A percentile compares a stretch with the other conserved stretches of the same genome.
phyloP scores from a whole-genome alignment of 2,113 vertebrate species.

The Centrocercus urophasianus region DNA sequence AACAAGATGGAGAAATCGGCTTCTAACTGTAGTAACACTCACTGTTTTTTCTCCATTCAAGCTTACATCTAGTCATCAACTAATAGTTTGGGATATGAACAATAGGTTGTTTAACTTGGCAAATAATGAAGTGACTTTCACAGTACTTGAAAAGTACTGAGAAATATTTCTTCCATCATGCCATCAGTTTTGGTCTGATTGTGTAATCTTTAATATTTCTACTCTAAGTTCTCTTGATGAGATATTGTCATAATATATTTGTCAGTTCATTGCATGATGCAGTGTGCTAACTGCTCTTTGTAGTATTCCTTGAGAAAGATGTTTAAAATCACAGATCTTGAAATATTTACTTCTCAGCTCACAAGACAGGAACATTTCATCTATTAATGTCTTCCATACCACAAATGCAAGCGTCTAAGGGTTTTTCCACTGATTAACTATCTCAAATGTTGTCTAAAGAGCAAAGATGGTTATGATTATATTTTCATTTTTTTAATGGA shows the following conservation, averaged over 20 bases:
- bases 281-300: neutral
- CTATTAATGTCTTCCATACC: neutral
- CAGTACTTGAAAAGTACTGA: slow-evolving; percentile 12
- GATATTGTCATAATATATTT: neutral
- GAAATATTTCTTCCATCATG: neutral
- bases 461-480: neutral
- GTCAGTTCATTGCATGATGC: neutral
- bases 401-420: neutral
- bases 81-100: slow-evolving; percentile 11
- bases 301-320: neutral
- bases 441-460: neutral
- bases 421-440: neutral
- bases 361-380: neutral
- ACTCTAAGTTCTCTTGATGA: neutral
- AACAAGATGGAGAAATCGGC: neutral
- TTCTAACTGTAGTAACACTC: neutral
- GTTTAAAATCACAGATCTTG: neutral
- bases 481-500: neutral
- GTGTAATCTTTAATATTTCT: neutral
- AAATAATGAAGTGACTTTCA: slow-evolving; percentile 17
- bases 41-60: neutral
- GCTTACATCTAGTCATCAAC: neutral
- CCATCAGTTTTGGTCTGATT: neutral
- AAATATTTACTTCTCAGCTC: neutral
- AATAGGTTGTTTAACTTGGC: neutral